Conservation (phyloP, 2,888 invertebrate species). For the Belgica antarctica region DNA sequence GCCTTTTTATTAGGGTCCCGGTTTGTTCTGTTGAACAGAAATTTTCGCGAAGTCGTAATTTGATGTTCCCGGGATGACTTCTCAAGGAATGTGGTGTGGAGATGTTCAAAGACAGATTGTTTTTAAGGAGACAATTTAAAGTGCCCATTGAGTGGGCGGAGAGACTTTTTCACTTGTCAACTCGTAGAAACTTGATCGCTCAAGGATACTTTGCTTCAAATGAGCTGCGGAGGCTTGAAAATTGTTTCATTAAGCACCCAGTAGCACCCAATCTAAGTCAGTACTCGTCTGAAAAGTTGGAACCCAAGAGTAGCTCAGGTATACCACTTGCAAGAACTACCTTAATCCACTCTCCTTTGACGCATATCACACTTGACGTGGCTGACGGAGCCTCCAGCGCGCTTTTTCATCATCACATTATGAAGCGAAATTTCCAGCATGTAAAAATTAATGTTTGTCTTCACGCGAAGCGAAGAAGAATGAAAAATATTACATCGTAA, state of each 20-base stretch:
- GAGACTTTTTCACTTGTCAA: background rate
- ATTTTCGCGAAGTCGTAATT: background rate
- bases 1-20: constrained; percentile 1
- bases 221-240: too few species aligned
- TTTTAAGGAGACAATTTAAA: too few species aligned
- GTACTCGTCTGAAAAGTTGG: too few species aligned
- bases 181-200: background rate
- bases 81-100: too few species aligned
- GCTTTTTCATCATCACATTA: background rate
- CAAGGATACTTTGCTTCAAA: too few species aligned
- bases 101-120: too few species aligned
- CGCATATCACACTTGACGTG: too few species aligned
- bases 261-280: too few species aligned
- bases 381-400: background rate
- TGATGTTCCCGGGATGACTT: background rate
- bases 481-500: constrained; percentile 7
- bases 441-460: constrained; percentile 11
- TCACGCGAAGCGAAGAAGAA: constrained; percentile 7
- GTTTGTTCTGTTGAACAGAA: background rate
- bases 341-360: background rate
- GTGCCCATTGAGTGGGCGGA: background rate
- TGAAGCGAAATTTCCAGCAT: constrained; percentile 6
- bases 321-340: too few species aligned
- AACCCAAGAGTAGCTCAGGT: too few species aligned
- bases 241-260: too few species aligned